Conservation (phyloP, 2,888 invertebrate genomes). For the Hemistola chrysoprasaria region DNA sequence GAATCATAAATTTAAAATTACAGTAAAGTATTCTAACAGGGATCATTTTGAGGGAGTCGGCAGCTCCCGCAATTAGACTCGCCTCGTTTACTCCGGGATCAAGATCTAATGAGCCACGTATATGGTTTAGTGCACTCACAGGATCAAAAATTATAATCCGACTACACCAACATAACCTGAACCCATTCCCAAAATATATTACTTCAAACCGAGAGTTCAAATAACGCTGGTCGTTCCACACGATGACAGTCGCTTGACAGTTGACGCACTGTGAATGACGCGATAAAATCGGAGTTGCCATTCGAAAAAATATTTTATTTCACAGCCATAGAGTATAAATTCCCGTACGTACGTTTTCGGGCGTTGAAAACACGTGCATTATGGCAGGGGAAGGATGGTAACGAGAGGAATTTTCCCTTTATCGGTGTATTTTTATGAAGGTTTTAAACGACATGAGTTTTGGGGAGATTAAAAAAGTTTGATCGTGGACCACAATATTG, state of each 20-base stretch:
- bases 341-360: conserved; percentile 4
- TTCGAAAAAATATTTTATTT: conserved; percentile 11
- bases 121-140: conserved; percentile 69
- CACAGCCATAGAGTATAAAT: conserved; percentile 8
- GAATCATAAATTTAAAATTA: conserved; percentile 65
- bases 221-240: conserved; percentile 31
- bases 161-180: conserved; percentile 41
- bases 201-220: conserved; percentile 27
- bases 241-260: conserved; percentile 61
- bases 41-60: conserved; percentile 51
- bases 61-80: conserved; percentile 65
- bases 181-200: conserved; percentile 14
- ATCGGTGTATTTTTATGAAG: conserved; percentile 14
- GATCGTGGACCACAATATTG: too few relatives aligned
- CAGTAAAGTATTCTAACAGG: conserved; percentile 51
- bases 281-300: conserved; percentile 31
- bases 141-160: conserved; percentile 72
- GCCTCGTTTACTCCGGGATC: conserved; percentile 72
- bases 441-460: conserved; percentile 4
- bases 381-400: conserved; percentile 11
- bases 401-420: conserved; percentile 15
- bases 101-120: conserved; percentile 76
- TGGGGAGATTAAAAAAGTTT: too few relatives aligned
- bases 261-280: conserved; percentile 50
- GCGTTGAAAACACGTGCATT: conserved; percentile 15